Conservation (phyloP, 2,113 vertebrate species). For the Rhipidura dahli region DNA sequence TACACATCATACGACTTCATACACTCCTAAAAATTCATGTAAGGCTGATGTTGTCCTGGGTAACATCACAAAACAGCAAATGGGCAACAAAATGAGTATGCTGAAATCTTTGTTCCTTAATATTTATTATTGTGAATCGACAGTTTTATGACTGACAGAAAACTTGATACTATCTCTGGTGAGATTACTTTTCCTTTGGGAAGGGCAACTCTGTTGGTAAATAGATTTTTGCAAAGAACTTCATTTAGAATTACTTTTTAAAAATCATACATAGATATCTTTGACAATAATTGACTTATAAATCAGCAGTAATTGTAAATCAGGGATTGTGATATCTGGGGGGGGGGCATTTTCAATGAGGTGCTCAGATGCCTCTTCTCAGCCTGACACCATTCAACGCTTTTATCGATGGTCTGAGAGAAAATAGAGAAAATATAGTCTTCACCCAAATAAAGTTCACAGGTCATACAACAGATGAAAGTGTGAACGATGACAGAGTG, state of each 20-base stretch:
- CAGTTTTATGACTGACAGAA: neutral
- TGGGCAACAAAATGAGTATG: neutral
- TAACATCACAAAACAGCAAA: neutral
- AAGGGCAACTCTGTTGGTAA: neutral
- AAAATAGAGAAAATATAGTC: neutral
- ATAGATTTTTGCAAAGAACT: neutral
- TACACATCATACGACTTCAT: neutral
- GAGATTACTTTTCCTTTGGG: neutral
- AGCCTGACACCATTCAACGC: neutral
- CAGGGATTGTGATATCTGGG: neutral
- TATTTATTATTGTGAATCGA: neutral
- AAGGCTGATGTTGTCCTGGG: neutral
- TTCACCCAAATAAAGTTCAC: constrained; percentile 1
- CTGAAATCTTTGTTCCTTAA: neutral
- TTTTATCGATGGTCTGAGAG: neutral
- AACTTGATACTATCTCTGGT: neutral
- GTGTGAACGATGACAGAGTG: neutral
- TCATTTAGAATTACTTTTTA: neutral
- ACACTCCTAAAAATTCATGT: neutral
- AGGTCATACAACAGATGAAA: neutral
- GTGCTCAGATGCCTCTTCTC: neutral
- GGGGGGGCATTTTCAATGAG: neutral
- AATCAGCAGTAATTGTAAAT: neutral
- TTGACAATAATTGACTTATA: neutral
- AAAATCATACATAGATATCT: neutral